Evolutionary conservation across 2,888 invertebrate genomes (phyloP).

Genomic region (Lycaena phlaeas): DNA sequence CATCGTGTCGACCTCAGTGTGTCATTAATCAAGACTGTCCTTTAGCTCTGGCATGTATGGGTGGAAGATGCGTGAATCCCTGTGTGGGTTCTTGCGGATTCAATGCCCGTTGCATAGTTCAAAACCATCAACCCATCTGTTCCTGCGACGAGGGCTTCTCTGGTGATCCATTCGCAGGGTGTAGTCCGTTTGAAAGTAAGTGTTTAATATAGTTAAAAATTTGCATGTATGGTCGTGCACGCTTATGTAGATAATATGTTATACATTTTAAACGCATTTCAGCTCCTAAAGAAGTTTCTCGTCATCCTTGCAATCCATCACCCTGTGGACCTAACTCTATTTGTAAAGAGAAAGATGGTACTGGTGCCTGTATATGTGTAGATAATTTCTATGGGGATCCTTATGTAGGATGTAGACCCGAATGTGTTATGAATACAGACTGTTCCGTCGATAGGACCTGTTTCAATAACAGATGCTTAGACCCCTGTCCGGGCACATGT

Average conservation of each 20-base stretch:
- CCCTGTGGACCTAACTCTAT: conserved; percentile 87
- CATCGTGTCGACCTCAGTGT: conserved; percentile 84
- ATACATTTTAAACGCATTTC: conserved; percentile 33
- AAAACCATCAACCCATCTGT: conserved; percentile 84
- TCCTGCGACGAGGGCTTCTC: conserved; percentile 81
- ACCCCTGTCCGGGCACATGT: conserved; percentile 85
- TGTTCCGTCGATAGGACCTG: conserved; percentile 82
- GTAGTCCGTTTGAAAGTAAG: conserved; percentile 75
- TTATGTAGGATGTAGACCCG: conserved; percentile 84
- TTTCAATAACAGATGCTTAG: conserved; percentile 82
- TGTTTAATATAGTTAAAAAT: conserved; percentile 12
- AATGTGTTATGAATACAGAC: conserved; percentile 85
- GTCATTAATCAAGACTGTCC: conserved; percentile 86
- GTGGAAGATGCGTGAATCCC: conserved; percentile 82
- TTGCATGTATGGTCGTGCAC: conserved; percentile 16
- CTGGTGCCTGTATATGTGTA: conserved; percentile 83
- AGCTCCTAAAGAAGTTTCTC: conserved; percentile 73
- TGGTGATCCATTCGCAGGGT: conserved; percentile 86
- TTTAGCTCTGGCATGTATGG: conserved; percentile 79
- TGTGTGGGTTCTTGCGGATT: conserved; percentile 84
- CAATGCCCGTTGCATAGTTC: conserved; percentile 81
- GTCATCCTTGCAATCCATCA: conserved; percentile 82
- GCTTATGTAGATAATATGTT: conserved; percentile 12
- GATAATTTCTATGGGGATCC: conserved; percentile 85
- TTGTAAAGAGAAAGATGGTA: conserved; percentile 82